phyloP scores from a whole-genome alignment of 2,797 vertebrate species.

The Microhierax caerulescens region DNA sequence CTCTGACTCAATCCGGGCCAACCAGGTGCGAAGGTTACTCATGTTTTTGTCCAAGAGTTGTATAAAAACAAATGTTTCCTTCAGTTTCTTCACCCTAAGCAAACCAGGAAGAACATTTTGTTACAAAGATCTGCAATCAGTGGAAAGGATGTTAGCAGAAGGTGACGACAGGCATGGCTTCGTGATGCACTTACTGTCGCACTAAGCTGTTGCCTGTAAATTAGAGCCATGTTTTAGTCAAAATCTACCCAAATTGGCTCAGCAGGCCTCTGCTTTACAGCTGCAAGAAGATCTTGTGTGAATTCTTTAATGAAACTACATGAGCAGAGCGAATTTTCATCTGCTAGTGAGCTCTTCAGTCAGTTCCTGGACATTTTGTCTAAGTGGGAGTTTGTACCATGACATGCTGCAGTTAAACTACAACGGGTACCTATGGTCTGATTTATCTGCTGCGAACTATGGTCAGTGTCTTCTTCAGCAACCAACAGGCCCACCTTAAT shows the following conservation, averaged over 20 bases:
- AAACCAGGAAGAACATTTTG: slow-evolving; percentile 32
- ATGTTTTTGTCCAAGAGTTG: slow-evolving; percentile 95
- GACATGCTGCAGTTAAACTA: background rate
- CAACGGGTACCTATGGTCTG: background rate
- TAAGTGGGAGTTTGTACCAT: background rate
- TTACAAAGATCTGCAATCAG: slow-evolving; percentile 19
- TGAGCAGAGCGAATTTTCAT: background rate
- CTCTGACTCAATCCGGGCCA: slow-evolving; percentile 90
- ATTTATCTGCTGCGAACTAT: background rate
- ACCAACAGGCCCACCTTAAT: background rate
- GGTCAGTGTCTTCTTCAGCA: background rate
- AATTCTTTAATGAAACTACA: background rate
- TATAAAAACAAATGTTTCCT: slow-evolving; percentile 92
- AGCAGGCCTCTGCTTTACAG: background rate
- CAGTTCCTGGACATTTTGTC: background rate
- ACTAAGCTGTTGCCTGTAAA: background rate
- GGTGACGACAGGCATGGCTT: background rate
- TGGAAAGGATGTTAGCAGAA: background rate
- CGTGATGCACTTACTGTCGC: background rate
- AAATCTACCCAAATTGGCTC: background rate
- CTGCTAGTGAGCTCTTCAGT: background rate
- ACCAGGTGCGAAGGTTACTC: slow-evolving; percentile 93
- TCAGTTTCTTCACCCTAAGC: slow-evolving; percentile 93
- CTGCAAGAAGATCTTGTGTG: background rate
- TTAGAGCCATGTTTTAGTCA: background rate